Evolutionary conservation across 2,113 vertebrate species (phyloP).

Genomic region (Bos javanicus): DNA sequence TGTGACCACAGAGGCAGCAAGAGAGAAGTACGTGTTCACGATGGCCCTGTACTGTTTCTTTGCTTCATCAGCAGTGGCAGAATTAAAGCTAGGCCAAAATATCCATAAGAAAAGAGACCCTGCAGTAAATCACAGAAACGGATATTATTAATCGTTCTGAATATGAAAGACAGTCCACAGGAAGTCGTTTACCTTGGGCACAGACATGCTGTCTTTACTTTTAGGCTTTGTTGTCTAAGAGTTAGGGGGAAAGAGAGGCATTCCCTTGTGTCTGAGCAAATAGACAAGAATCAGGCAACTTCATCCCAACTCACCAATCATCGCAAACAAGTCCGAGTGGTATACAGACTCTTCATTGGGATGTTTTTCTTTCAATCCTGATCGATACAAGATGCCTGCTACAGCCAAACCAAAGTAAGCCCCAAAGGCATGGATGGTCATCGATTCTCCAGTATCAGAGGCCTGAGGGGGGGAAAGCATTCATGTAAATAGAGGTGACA

Average conservation of each 20-base stretch:
- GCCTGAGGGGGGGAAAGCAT: conserved; percentile 81
- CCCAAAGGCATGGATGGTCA: conserved; percentile 96
- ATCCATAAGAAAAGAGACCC: conserved; percentile 92
- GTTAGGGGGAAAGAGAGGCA: background rate
- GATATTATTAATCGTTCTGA: background rate
- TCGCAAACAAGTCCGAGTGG: conserved; percentile 94
- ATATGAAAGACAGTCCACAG: background rate
- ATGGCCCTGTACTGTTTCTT: conserved; percentile 79
- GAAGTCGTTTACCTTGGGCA: background rate
- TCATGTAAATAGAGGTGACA: background rate
- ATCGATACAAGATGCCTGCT: conserved; percentile 87
- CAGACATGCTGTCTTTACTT: background rate
- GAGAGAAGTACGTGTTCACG: conserved; percentile 93
- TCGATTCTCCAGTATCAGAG: conserved; percentile 92
- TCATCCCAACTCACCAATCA: conserved; percentile 91
- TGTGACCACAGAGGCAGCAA: conserved; percentile 88
- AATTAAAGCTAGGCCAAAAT: conserved; percentile 99
- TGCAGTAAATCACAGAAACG: conserved; percentile 53
- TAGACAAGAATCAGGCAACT: background rate
- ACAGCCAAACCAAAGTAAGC: conserved; percentile 96
- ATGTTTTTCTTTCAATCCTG: conserved; percentile 83
- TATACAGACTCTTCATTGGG: conserved; percentile 92
- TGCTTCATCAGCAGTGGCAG: conserved; percentile 80
- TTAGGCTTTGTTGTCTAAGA: background rate
- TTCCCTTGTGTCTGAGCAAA: background rate